Evolutionary conservation across 1,140 invertebrate species (phyloP), one percentile per base, ranked within the genome.

Genomic region (Drosophila obscura): DNA sequence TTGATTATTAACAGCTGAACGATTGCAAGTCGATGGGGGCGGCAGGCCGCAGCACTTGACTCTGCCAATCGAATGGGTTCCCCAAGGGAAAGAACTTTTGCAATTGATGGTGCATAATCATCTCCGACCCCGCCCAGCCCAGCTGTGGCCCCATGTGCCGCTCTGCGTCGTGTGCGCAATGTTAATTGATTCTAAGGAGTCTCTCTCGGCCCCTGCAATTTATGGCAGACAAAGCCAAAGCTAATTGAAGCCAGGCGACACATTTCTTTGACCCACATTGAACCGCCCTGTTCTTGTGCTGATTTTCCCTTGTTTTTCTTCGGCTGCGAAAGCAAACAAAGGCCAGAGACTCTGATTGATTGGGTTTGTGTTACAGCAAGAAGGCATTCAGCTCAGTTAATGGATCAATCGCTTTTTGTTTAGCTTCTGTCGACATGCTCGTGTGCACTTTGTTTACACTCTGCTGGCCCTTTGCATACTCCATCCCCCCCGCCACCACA

Each of bases 311-410:
- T 48, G 19, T 39, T 53, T 55, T 49, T 46, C 13, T 50, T 16
- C 24, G 44, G 9, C 22, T 51, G 49, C 57, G 60, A 64, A 45
- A n/a, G 11, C 72, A 80, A 80, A 59, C 60, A 61, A 61, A 59
- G 16, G 22, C 24, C 4, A 24, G 15, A 50, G 26, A 61, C 39
- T 43, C 62, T 80, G 78, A 80, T 80, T 80, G 77, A 80, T 80
- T 76, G 78, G 55, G 62, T 81, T 61, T 71, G 28, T 72, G 67
- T 53, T 74, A 41, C 52, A 46, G 51, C 50, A 57, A 68, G 28
- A 43, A 52, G 53, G 72, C 57, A 28, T n/a, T 52, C 16, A 24
- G 15, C 31, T 53, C 22, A 59, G 57, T 77, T 57, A 77, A 72
- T 76, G 65, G 31, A 65, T 62, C 52, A 72, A 63, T 80, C 50